Evolutionary conservation across 2,797 vertebrate species (phyloP).

Genomic region (Yasuhikotakia modesta): DNA sequence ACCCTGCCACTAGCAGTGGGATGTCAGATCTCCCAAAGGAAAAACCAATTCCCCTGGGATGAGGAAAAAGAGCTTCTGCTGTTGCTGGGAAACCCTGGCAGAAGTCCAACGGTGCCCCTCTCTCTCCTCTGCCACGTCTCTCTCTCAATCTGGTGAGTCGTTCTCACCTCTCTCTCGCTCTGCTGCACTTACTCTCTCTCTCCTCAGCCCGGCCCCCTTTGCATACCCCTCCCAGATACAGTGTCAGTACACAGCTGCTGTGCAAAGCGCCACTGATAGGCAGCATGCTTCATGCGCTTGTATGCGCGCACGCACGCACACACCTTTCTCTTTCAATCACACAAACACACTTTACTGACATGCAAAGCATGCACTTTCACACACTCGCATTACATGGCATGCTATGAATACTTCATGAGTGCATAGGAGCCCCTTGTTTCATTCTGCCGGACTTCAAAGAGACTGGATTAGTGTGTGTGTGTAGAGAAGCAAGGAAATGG

Average conservation of each 20-base stretch:
- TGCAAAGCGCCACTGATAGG: slow-evolving; percentile 62
- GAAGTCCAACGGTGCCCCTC: slow-evolving; percentile 62
- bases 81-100: slow-evolving; percentile 75
- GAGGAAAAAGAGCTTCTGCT: slow-evolving; percentile 61
- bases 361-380: slow-evolving; percentile 47
- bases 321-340: slow-evolving; percentile 40
- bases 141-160: slow-evolving; percentile 54
- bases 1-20: slow-evolving; percentile 15
- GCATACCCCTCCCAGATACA: slow-evolving; percentile 58
- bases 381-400: slow-evolving; percentile 53
- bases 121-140: slow-evolving; percentile 49
- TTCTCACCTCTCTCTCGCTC: slow-evolving; percentile 53
- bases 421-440: slow-evolving; percentile 61
- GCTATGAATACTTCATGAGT: slow-evolving; percentile 75
- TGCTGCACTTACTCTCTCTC: slow-evolving; percentile 51
- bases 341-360: slow-evolving; percentile 48
- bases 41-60: slow-evolving; percentile 51
- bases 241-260: slow-evolving; percentile 64
- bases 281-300: slow-evolving; percentile 41
- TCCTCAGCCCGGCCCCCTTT: slow-evolving; percentile 58
- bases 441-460: slow-evolving; percentile 71
- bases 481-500: slow-evolving; percentile 13
- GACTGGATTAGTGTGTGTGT: slow-evolving; percentile 42
- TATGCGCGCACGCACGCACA: slow-evolving; percentile 44
- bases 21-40: slow-evolving; percentile 57